A percentile compares a stretch with the other conserved stretches of the same genome.
phyloP scores from a whole-genome alignment of 2,888 invertebrate genomes.

The Mesochorus sp. region DNA sequence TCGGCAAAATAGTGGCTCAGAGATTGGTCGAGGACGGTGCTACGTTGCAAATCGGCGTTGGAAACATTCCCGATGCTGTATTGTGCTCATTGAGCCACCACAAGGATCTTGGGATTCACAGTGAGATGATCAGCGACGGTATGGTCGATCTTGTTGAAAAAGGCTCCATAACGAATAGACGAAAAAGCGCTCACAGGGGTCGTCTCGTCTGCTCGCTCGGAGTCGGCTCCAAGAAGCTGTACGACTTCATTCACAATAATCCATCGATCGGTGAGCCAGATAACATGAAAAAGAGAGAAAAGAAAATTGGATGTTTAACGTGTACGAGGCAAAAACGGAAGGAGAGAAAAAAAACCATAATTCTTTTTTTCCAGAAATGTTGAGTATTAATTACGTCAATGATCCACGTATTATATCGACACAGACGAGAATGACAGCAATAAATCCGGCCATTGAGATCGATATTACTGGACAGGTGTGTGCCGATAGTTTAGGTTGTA shows the following conservation, averaged over 20 bases:
- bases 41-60: conserved; percentile 97
- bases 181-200: conserved; percentile 91
- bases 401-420: conserved; percentile 90
- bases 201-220: conserved; percentile 96
- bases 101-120: conserved; percentile 97
- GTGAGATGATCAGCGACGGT: conserved; percentile 98
- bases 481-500: conserved; percentile 94
- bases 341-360: neutral
- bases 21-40: conserved; percentile 96
- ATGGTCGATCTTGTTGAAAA: conserved; percentile 93
- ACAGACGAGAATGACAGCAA: conserved; percentile 96
- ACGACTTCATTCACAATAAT: conserved; percentile 97
- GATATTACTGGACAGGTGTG: conserved; percentile 97
- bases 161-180: conserved; percentile 94
- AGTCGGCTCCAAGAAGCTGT: conserved; percentile 93
- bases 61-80: conserved; percentile 97
- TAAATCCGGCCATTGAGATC: conserved; percentile 97
- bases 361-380: conserved; percentile 89
- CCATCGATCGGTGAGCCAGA: conserved; percentile 89
- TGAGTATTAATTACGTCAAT: conserved; percentile 94
- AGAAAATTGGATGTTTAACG: too few relatives aligned
- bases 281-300: neutral
- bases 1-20: conserved; percentile 94
- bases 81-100: conserved; percentile 90
- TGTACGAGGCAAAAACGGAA: neutral